These are phyloP conservation scores for Temnothorax rugatulus DNA, from an alignment of 2,888 invertebrate genomes.

Conservation along the genomic window DNA sequence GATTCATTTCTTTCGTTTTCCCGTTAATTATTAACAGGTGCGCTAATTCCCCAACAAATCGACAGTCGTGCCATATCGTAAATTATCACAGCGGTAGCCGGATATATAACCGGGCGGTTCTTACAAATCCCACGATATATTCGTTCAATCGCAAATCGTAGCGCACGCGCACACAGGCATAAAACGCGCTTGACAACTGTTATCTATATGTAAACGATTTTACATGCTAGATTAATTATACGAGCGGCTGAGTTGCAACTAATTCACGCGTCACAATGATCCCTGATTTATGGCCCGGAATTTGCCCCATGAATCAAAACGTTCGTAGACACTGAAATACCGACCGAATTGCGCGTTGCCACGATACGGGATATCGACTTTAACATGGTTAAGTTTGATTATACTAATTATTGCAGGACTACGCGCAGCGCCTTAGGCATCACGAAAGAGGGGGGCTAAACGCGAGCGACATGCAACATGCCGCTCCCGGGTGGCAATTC, in stretches of 20 bases:
- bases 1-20: background rate
- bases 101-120: constrained; percentile 37
- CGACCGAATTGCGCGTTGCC: background rate
- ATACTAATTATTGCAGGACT: constrained; percentile 64
- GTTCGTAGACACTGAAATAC: constrained; percentile 16
- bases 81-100: constrained; percentile 29
- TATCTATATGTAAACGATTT: constrained; percentile 45
- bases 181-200: constrained; percentile 44
- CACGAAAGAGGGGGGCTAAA: constrained; percentile 41
- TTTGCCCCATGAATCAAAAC: constrained; percentile 49
- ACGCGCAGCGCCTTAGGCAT: constrained; percentile 33
- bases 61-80: constrained; percentile 6
- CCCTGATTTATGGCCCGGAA: constrained; percentile 33
- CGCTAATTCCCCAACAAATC: constrained; percentile 38
- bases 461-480: constrained; percentile 37
- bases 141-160: constrained; percentile 31
- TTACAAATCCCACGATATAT: constrained; percentile 52
- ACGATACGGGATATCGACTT: constrained; percentile 49
- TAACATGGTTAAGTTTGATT: constrained; percentile 67
- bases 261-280: constrained; percentile 48
- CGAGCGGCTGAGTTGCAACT: constrained; percentile 20
- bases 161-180: constrained; percentile 10
- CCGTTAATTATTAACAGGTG: constrained; percentile 32
- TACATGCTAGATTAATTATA: constrained; percentile 46
- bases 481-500: constrained; percentile 36